These are phyloP conservation scores for Allolobophora icterica DNA, from an alignment of 2,888 invertebrate species.

Conservation along the genomic window DNA sequence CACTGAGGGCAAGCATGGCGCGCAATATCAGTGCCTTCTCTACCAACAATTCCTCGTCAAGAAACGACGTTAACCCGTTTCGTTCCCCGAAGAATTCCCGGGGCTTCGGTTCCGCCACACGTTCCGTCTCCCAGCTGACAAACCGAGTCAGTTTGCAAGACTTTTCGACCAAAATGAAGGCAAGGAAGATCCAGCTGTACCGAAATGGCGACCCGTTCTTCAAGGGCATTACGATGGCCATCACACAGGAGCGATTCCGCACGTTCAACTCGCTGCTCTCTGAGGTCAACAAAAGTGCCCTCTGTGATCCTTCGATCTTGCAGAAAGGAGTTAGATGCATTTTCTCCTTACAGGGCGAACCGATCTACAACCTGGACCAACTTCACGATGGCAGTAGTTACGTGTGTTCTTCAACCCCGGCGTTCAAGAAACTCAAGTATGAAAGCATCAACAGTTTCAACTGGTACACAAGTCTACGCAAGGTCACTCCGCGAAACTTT, in stretches of 20 bases:
- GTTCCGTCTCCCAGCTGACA: slow-evolving; percentile 1
- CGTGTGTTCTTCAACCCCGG: slow-evolving; percentile 89
- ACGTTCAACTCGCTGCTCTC: slow-evolving; percentile 90
- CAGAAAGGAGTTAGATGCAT: slow-evolving; percentile 91
- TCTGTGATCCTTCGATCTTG: slow-evolving; percentile 86
- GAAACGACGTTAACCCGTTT: not conserved
- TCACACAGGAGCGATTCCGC: slow-evolving; percentile 87
- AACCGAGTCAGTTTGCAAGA: slow-evolving; percentile 56
- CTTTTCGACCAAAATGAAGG: slow-evolving; percentile 76
- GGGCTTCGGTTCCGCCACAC: not conserved
- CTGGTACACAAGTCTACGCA: slow-evolving; percentile 54
- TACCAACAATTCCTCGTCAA: slow-evolving; percentile 5
- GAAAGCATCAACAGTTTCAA: slow-evolving; percentile 65
- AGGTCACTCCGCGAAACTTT: not conserved
- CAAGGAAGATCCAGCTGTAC: slow-evolving; percentile 87
- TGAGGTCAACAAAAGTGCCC: slow-evolving; percentile 81
- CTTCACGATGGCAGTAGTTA: slow-evolving; percentile 86
- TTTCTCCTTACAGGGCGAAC: slow-evolving; percentile 83
- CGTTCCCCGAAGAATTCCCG: slow-evolving; percentile 9
- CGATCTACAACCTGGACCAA: slow-evolving; percentile 67
- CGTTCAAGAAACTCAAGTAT: slow-evolving; percentile 89
- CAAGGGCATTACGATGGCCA: slow-evolving; percentile 84
- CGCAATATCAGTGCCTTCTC: not conserved
- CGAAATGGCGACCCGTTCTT: slow-evolving; percentile 89
- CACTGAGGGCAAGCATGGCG: not conserved